Base-by-base conservation (phyloP, 2,797 vertebrate genomes). In the Bradypodion ventrale region DNA sequence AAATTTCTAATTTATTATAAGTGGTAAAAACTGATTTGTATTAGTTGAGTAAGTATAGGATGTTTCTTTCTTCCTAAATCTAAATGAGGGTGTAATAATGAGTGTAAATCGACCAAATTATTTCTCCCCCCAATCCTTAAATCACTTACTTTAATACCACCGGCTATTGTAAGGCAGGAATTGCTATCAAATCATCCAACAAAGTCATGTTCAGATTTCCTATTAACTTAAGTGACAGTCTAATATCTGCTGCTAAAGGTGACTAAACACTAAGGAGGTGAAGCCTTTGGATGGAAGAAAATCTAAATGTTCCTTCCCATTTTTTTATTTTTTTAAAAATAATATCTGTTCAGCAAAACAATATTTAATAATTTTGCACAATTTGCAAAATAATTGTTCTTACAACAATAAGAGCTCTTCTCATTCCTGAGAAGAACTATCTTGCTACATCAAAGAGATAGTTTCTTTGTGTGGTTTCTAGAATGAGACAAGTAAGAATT, bases 51-150 rank as follows among this genome's bases (percentile, higher is more conserved):
- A 73, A 56, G 49, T 60, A 32, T 44, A 9, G 56, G 49, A 23
- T 93, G 88, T 93, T 85, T 85, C 88, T 93, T 27, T 86, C 92
- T 4, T 89, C 89, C 89, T 89, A 83, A 80, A 68, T 72, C 1
- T 27, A 85, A 91, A 89, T 92, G 72, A 93, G 85, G 92, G 86
- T 90, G 90, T 94, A 46, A 46, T 40, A n/a, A 32, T 23, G 4
- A 62, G 29, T 46, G 29, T 19, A 80, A 8, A 60, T 60, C 37
- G 37, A 23, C 25, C 2, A 60, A 44, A 15, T 3, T 44, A 62
- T 7, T 75, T 84, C 84, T 60, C 49, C 46, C 37, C 56, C 75
- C 16, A 25, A 84, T 32, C 29, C 46, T 60, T 69, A 69, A 69
- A 77, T 4, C 29, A 60, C 32, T 74, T 35, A 27, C 29, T 44